Conservation (phyloP, 1,140 invertebrate species). For the Atta cephalotes region DNA sequence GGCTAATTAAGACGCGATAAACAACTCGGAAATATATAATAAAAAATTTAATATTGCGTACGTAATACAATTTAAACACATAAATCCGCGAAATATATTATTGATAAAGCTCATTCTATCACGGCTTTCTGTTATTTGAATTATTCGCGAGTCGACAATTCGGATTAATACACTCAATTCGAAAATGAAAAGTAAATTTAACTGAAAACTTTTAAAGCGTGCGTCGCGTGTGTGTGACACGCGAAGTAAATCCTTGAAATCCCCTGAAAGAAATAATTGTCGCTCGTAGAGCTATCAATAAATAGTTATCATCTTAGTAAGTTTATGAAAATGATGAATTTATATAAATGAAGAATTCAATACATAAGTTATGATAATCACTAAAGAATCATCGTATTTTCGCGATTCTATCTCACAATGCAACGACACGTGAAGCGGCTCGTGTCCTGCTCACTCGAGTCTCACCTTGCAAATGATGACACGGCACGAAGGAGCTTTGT, state of each 20-base stretch:
- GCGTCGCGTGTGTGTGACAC: too few relatives aligned
- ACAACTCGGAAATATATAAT: not conserved
- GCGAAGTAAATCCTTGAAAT: not conserved
- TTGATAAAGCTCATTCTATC: slow-evolving; percentile 4
- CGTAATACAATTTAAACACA: not conserved
- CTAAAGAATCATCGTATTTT: not conserved
- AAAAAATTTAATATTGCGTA: slow-evolving; percentile 3
- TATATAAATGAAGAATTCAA: not conserved
- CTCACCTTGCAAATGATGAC: not conserved
- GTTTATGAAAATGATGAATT: not conserved
- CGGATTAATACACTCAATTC: not conserved
- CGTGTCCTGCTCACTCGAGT: not conserved
- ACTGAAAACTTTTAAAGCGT: not conserved
- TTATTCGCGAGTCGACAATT: not conserved
- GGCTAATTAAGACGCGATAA: slow-evolving; percentile 15
- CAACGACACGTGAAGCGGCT: not conserved
- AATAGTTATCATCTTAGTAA: not conserved
- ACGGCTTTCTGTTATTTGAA: slow-evolving; percentile 9
- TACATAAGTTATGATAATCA: not conserved
- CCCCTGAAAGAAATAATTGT: not conserved
- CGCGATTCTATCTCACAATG: not conserved
- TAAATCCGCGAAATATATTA: slow-evolving; percentile 18
- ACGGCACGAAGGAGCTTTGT: not conserved
- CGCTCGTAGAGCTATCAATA: not conserved
- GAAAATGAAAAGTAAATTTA: slow-evolving; percentile 2